Conservation (phyloP, 2,797 vertebrate genomes). For the Pipistrellus pygmaeus region DNA sequence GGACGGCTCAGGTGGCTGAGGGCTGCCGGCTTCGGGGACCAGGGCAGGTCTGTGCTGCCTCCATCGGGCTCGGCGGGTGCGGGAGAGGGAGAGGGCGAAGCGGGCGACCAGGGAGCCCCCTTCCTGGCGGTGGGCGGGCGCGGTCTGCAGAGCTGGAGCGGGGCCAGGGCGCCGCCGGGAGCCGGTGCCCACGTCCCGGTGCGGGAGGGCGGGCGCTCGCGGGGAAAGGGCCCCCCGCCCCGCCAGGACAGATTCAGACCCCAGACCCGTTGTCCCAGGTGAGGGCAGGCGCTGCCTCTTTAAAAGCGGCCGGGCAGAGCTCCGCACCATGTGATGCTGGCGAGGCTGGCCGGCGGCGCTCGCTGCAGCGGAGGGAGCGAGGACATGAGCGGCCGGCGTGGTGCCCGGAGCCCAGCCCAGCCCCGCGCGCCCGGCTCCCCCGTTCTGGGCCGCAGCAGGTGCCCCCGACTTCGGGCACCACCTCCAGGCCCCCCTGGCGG, state of each 20-base stretch:
- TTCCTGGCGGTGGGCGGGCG: background rate
- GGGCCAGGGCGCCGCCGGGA: background rate
- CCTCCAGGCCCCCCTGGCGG: slow-evolving; percentile 41
- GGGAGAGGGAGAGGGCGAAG: background rate
- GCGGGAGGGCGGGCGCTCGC: background rate
- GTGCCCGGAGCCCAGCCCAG: slow-evolving; percentile 71
- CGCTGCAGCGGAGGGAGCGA: slow-evolving; percentile 77
- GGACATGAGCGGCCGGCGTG: slow-evolving; percentile 60
- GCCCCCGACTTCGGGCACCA: slow-evolving; percentile 62
- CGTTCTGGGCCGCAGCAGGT: slow-evolving; percentile 12
- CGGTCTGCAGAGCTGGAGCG: background rate
- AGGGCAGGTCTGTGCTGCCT: slow-evolving; percentile 71
- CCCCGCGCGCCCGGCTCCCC: background rate
- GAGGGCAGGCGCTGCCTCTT: slow-evolving; percentile 78
- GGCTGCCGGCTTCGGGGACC: slow-evolving; percentile 63
- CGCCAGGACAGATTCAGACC: background rate
- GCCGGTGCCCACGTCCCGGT: background rate
- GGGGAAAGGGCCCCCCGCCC: background rate
- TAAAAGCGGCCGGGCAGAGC: slow-evolving; percentile 80
- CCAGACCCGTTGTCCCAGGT: slow-evolving; percentile 67
- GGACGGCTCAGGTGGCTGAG: slow-evolving; percentile 5
- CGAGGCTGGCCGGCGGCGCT: slow-evolving; percentile 79
- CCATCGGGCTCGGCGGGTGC: background rate
- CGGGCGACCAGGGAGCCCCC: background rate
- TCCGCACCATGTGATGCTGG: slow-evolving; percentile 83